Base-by-base conservation (phyloP, 2,797 vertebrate genomes). In the Macroramphosus scolopax region DNA sequence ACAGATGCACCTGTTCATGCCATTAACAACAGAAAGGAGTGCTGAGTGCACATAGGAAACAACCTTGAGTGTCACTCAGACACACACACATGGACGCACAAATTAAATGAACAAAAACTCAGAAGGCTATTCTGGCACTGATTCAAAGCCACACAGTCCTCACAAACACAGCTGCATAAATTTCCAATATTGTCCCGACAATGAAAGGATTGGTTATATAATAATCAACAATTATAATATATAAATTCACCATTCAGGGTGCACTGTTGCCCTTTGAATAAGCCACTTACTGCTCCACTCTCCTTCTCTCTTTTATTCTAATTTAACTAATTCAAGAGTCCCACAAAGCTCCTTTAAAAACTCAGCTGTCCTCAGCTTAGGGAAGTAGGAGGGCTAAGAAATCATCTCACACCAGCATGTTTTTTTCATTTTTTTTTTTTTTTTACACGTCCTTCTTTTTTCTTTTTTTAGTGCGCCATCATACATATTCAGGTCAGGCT, bases 161-260 rank as follows among this genome's bases (percentile, higher is more conserved):
- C 20, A 49, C 29, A 66, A 66, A 70, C 71, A 69, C 17, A 41
- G 47, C 53, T 64, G 71, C 43, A 72, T 58, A 41, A 49, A 63
- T 74, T 56, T 70, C 43, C 66, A 57, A 46, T 75, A 61, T 60
- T 70, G 66, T 62, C 42, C 45, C 58, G 40, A 68, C 70, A 74
- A 73, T 75, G 62, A 82, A 83, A 67, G 56, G 67, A 69, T 77
- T 77, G 60, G 70, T 67, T 74, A 73, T 64, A 68, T 73, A 48
- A 68, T 57, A n/a, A n/a, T n/a, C n/a, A n/a, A n/a, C 41, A 80
- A 81, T 86, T 87, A 84, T 73, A 67, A 44, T 69, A 86, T 86
- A 83, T 74, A 84, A 85, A 86, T 89, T 66, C 51, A 53, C 57
- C 51, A 79, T 75, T 47, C 71, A 67, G 49, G 46, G 6, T 63